Evolutionary conservation across 2,888 invertebrate species (phyloP), one percentile per base, ranked within the genome.

Genomic region (Dexiosoma caninum): DNA sequence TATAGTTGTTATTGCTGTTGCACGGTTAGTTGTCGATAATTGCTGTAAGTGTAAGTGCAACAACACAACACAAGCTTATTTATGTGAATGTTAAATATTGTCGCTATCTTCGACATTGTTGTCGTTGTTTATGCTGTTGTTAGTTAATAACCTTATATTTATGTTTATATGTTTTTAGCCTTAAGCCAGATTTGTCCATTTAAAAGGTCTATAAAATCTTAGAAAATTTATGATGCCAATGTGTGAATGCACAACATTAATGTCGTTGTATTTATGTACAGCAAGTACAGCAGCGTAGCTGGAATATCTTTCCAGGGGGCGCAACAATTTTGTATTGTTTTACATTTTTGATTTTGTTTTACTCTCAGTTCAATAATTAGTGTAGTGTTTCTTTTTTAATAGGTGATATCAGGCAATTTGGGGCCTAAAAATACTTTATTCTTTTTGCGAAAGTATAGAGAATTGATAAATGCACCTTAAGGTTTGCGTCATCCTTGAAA

Each of bases 141-240:
- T 49, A 19, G 49, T 49, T 71, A 71, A 71, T 72, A 72, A 72
- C 53, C 62, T 64, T 55, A 55, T n/a, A n/a, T n/a, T n/a, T n/a
- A 72, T 72, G 62, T 44, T 53, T 42, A 40, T 40, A 21, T 44
- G 42, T 42, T 60, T 72, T 37, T 67, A 77, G 76, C 76, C 62
- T 67, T 59, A 77, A 77, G 76, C 62, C 46, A 69, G 67, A 67
- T 81, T 72, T 72, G 72, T 72, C 72, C 76, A 77, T 72, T 77
- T 62, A 72, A 62, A 72, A 67, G 72, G 76, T 81, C 62, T 44
- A 69, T 81, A 76, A 76, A 76, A 72, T 72, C 71, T 40, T 51
- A 57, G 51, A 76, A 76, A 72, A 81, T 81, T 81, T 81, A 81
- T 72, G 62, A 55, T 72, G 35, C 19, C 46, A 60, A 66, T 55